Base-by-base conservation (phyloP, 2,797 vertebrate genomes). In the Galaxias olidus region DNA sequence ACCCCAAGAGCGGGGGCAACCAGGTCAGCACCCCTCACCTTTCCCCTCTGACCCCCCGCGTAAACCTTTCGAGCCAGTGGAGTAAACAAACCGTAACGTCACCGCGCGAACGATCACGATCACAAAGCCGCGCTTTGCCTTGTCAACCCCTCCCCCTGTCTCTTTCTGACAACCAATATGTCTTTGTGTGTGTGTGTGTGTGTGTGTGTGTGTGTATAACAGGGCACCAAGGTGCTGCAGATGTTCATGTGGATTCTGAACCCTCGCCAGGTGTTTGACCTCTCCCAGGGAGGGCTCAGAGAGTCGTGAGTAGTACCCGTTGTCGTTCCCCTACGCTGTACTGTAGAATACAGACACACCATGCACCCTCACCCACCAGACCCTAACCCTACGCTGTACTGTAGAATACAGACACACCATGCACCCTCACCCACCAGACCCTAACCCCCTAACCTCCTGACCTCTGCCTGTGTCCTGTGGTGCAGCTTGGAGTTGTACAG, bases 241-340 rank as follows among this genome's bases (percentile, higher is more conserved):
- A 99, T 95, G 93, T 98, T 99, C 86, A 99, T 99, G 98, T 99
- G 98, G 97, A 96, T 94, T 85, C 73, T 99, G 87, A 99, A 99
- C 87, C 98, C 97, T 43, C 94, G 98, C 19, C 98, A 99, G 84
- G 98, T 99, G 62, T 99, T 98, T 73, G 98, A 99, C 88, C 94
- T 99, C 77, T 98, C 97, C 68, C 96, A 98, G 89, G 97, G 96
- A 20, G 96, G 96, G 19, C 96, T 97, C 2, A 93, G 93, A 84
- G 97, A 99, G 78, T 96, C 96, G 98, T 99, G 79, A 96, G 97
- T 98, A n/a, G 19, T 60, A 41, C 45, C 15, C n/a, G n/a, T n/a
- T n/a, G n/a, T n/a, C n/a, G n/a, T n/a, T n/a, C n/a, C n/a, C n/a
- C n/a, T n/a, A n/a, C n/a, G 10, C 6, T 48, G 30, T 5, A 19